phyloP scores from a whole-genome alignment of 2,797 vertebrate genomes.

The Arvicola amphibius region DNA sequence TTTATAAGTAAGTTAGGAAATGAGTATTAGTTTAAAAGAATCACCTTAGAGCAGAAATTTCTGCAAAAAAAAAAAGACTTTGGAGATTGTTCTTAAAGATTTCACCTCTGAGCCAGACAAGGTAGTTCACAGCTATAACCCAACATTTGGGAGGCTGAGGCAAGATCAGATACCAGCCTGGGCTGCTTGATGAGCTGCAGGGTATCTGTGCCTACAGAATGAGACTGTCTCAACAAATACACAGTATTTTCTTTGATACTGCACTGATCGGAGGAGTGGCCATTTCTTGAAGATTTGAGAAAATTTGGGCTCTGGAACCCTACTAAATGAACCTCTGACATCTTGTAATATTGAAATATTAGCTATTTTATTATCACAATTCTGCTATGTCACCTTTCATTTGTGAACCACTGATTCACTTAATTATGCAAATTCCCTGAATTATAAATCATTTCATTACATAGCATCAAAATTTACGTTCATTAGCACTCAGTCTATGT shows the following conservation, averaged over 20 bases:
- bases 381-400: neutral
- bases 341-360: neutral
- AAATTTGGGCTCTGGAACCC: neutral
- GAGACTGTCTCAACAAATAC: neutral
- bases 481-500: neutral
- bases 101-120: neutral
- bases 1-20: neutral
- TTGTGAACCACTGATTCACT: constrained; percentile 11
- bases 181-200: neutral
- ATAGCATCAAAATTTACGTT: neutral
- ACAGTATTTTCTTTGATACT: neutral
- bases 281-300: constrained; percentile 3
- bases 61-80: neutral
- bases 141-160: neutral
- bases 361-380: neutral
- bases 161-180: neutral
- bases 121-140: neutral
- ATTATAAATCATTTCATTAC: constrained; percentile 5
- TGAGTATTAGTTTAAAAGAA: neutral
- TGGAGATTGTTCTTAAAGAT: neutral
- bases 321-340: neutral
- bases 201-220: neutral
- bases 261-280: neutral
- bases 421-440: neutral
- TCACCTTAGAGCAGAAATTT: neutral